Conservation (phyloP, 2,888 invertebrate species). For the Taphrorychus bicolor region DNA sequence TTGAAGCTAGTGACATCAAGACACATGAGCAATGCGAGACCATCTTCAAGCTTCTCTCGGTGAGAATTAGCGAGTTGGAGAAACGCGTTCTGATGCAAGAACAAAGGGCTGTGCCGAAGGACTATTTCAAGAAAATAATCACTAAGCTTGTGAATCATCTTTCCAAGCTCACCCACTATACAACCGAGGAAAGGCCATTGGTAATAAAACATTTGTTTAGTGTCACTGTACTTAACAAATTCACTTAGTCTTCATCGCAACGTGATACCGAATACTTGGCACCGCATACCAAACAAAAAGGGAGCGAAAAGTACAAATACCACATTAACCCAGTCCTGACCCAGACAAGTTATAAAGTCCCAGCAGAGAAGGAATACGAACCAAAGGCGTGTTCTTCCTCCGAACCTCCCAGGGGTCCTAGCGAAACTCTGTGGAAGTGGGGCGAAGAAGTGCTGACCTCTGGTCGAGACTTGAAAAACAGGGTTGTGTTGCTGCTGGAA, state of each 20-base stretch:
- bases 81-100: slow-evolving; percentile 53
- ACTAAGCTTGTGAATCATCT: slow-evolving; percentile 52
- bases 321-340: slow-evolving; percentile 33
- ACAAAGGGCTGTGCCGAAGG: slow-evolving; percentile 55
- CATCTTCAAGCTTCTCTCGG: slow-evolving; percentile 46
- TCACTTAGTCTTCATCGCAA: not conserved
- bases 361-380: slow-evolving; percentile 40
- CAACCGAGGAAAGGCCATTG: slow-evolving; percentile 20
- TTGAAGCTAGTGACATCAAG: slow-evolving; percentile 15
- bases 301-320: slow-evolving; percentile 22
- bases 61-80: slow-evolving; percentile 52
- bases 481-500: slow-evolving; percentile 51
- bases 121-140: slow-evolving; percentile 57
- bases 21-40: slow-evolving; percentile 42
- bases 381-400: slow-evolving; percentile 20
- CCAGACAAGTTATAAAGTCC: slow-evolving; percentile 15
- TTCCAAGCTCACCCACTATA: slow-evolving; percentile 38
- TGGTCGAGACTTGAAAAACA: slow-evolving; percentile 55
- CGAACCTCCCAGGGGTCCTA: slow-evolving; percentile 15
- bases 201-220: no score
- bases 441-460: slow-evolving; percentile 55
- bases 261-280: slow-evolving; percentile 4
- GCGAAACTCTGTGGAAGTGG: slow-evolving; percentile 52
- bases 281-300: not conserved
- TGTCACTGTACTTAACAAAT: no score